Percentiles rank a stretch among this genome's conserved stretches.
phyloP scores from a whole-genome alignment of 2,113 vertebrate genomes.

The Ahaetulla prasina region DNA sequence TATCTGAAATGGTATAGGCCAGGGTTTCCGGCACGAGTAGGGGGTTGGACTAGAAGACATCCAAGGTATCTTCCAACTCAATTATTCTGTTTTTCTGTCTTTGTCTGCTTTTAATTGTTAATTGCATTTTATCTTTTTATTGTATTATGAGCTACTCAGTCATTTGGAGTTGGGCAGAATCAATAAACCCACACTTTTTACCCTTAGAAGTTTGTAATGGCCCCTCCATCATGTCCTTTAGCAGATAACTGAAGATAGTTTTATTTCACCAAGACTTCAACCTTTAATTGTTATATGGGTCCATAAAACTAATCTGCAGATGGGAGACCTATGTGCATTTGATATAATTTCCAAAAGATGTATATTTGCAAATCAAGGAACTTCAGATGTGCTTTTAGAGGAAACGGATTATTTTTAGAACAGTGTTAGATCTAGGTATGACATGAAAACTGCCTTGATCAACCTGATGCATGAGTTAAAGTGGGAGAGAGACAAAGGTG shows the following conservation, averaged over 20 bases:
- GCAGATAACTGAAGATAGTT: background rate
- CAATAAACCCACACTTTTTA: background rate
- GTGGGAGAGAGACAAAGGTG: background rate
- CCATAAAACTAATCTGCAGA: background rate
- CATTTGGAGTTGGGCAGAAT: background rate
- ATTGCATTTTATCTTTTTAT: background rate
- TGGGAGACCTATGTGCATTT: background rate
- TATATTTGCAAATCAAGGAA: background rate
- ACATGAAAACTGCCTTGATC: background rate
- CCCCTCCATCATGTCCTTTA: background rate
- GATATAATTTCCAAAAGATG: background rate
- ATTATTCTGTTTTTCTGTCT: background rate
- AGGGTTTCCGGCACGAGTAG: too few relatives aligned
- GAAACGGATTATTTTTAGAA: background rate
- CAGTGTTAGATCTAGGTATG: background rate
- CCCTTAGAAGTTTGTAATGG: background rate
- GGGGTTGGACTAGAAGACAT: too few relatives aligned
- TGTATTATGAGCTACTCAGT: background rate
- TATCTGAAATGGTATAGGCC: too few relatives aligned
- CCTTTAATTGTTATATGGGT: background rate
- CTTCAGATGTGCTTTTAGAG: background rate
- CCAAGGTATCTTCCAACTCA: too few relatives aligned
- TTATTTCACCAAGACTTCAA: background rate
- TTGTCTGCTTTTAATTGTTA: background rate
- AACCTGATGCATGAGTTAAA: background rate